These are phyloP conservation scores for Polypterus senegalus DNA, from an alignment of 2,113 vertebrate genomes.

Conservation along the genomic window DNA sequence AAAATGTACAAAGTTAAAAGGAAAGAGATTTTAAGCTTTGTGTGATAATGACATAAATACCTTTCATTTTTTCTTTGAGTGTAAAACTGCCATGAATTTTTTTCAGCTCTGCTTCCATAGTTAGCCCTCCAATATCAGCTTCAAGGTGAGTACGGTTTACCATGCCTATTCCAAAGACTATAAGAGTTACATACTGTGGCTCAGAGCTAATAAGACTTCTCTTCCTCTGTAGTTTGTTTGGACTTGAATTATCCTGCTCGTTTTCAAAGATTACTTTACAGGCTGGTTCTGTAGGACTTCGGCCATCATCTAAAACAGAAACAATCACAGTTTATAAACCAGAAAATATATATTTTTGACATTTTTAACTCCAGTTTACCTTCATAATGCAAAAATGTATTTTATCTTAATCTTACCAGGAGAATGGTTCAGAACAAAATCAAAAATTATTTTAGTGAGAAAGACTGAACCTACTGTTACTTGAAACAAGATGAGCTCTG, in stretches of 20 bases:
- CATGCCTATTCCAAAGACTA: conserved; percentile 94
- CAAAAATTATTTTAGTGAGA: no score
- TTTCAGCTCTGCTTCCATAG: conserved; percentile 94
- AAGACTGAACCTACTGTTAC: no score
- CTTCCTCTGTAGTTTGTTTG: conserved; percentile 55
- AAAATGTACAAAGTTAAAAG: neutral
- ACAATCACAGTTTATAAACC: neutral
- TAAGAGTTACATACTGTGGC: conserved; percentile 86
- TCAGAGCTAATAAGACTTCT: conserved; percentile 78
- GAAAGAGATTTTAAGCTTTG: neutral
- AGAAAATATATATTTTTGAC: neutral
- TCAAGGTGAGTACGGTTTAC: conserved; percentile 92
- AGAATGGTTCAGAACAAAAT: no score
- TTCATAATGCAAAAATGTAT: no score
- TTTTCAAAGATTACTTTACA: conserved; percentile 86
- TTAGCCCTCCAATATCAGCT: conserved; percentile 90
- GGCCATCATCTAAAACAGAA: conserved; percentile 43
- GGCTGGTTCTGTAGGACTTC: conserved; percentile 66
- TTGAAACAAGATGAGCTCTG: no score
- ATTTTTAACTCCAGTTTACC: neutral
- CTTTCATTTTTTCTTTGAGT: conserved; percentile 97
- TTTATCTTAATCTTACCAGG: no score
- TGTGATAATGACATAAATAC: conserved; percentile 32
- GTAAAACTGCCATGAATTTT: conserved; percentile 96
- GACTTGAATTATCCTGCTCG: conserved; percentile 63